Conservation (phyloP, 2,888 invertebrate genomes). For the Euplexia lucipara region DNA sequence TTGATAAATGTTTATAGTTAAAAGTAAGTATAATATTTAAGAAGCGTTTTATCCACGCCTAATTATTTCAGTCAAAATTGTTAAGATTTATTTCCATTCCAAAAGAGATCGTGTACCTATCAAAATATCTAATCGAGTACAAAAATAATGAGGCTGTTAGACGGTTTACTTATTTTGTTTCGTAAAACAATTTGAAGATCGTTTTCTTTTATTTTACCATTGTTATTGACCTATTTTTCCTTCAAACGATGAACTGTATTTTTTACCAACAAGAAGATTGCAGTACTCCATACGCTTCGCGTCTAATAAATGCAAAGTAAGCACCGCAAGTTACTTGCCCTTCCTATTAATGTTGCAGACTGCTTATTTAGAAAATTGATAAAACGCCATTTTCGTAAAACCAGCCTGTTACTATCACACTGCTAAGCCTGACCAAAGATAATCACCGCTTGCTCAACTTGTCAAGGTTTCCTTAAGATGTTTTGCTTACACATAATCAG, state of each 20-base stretch:
- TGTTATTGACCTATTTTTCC: conserved; percentile 10
- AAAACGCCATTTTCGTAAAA: too few relatives aligned
- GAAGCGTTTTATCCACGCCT: conserved; percentile 65
- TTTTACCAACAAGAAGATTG: neutral
- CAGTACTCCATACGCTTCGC: too few relatives aligned
- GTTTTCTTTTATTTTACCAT: conserved; percentile 21
- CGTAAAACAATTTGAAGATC: conserved; percentile 13
- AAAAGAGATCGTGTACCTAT: conserved; percentile 42
- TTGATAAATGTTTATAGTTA: conserved; percentile 37
- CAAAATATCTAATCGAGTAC: conserved; percentile 56
- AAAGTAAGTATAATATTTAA: conserved; percentile 47
- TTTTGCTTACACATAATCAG: too few relatives aligned
- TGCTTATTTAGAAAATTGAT: too few relatives aligned
- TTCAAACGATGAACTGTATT: neutral
- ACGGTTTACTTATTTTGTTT: conserved; percentile 35
- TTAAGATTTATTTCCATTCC: conserved; percentile 67
- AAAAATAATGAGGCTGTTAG: conserved; percentile 59
- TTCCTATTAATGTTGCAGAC: too few relatives aligned
- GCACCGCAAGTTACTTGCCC: too few relatives aligned
- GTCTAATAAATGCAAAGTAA: too few relatives aligned
- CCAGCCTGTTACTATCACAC: too few relatives aligned
- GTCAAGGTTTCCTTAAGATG: too few relatives aligned
- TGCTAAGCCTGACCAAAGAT: too few relatives aligned
- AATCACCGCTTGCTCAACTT: too few relatives aligned
- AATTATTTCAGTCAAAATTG: conserved; percentile 70